Conservation (phyloP, 1,140 invertebrate genomes). For the Dolichoris vasculosae region DNA sequence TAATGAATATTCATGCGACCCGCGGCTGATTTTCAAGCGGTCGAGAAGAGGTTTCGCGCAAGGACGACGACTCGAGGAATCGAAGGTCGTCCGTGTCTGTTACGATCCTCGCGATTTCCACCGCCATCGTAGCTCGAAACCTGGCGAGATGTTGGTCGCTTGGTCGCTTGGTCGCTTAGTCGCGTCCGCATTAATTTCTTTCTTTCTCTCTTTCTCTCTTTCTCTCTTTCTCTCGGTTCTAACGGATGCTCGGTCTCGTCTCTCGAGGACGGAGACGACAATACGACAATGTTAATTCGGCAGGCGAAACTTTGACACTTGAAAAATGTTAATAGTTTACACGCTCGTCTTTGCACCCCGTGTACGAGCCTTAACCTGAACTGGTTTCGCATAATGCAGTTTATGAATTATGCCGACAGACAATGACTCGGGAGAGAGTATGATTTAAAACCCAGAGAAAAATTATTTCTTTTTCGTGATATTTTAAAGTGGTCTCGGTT, state of each 20-base stretch:
- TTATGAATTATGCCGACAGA: conserved; percentile 17
- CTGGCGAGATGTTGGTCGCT: background rate
- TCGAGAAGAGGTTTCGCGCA: background rate
- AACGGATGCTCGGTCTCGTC: background rate
- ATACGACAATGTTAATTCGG: background rate
- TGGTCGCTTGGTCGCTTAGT: background rate
- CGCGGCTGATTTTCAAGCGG: background rate
- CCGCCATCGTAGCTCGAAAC: background rate
- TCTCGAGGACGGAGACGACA: background rate
- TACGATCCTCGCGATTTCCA: background rate
- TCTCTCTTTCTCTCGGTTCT: background rate
- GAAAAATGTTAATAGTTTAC: background rate
- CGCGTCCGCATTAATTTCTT: too few species aligned
- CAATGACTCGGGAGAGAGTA: conserved; percentile 7
- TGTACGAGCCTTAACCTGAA: background rate
- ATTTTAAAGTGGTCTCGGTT: background rate
- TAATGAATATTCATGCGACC: conserved; percentile 9
- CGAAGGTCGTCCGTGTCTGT: background rate
- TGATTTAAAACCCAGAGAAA: background rate
- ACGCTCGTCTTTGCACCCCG: background rate
- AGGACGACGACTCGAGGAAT: conserved; percentile 24
- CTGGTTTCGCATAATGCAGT: conserved; percentile 5
- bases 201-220: too few species aligned
- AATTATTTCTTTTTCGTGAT: conserved; percentile 18
- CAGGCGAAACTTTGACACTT: conserved; percentile 1